These are phyloP conservation scores for Epirrita christyi DNA, from an alignment of 2,888 invertebrate species.

Conservation along the genomic window DNA sequence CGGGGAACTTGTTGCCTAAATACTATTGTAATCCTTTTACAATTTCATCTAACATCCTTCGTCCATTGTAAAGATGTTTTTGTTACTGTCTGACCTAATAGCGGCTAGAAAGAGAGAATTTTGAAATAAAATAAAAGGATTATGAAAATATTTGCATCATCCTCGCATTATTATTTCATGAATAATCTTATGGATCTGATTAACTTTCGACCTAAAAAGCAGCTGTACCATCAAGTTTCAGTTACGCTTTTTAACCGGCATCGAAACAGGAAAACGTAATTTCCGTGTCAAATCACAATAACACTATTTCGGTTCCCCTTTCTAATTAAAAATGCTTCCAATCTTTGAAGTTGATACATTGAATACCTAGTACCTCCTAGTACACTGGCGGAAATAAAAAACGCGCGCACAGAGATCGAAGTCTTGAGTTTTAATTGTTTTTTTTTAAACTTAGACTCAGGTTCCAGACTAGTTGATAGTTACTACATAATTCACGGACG, in stretches of 20 bases:
- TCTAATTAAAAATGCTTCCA: slow-evolving; percentile 10
- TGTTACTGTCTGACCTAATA: too few species aligned
- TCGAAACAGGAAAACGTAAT: slow-evolving; percentile 11
- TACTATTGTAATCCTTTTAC: neutral
- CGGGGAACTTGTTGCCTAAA: neutral
- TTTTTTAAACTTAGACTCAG: too few species aligned
- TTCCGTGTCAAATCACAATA: slow-evolving; percentile 22
- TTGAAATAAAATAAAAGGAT: too few species aligned
- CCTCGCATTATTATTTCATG: neutral
- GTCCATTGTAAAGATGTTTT: too few species aligned
- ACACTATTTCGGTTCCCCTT: slow-evolving; percentile 7
- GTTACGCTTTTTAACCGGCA: slow-evolving; percentile 26
- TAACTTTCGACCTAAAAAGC: slow-evolving; percentile 24
- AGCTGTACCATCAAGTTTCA: slow-evolving; percentile 26
- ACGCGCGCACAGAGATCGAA: too few species aligned
- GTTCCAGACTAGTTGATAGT: too few species aligned
- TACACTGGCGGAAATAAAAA: too few species aligned
- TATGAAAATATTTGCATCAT: neutral
- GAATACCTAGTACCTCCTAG: too few species aligned
- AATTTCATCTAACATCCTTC: too few species aligned
- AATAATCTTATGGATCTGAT: slow-evolving; percentile 7
- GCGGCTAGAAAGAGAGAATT: too few species aligned
- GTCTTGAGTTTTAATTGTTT: too few species aligned
- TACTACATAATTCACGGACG: too few species aligned
- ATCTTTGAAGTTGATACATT: slow-evolving; percentile 3